phyloP scores from a whole-genome alignment of 2,888 invertebrate genomes.

The Drosophila eohydei region DNA sequence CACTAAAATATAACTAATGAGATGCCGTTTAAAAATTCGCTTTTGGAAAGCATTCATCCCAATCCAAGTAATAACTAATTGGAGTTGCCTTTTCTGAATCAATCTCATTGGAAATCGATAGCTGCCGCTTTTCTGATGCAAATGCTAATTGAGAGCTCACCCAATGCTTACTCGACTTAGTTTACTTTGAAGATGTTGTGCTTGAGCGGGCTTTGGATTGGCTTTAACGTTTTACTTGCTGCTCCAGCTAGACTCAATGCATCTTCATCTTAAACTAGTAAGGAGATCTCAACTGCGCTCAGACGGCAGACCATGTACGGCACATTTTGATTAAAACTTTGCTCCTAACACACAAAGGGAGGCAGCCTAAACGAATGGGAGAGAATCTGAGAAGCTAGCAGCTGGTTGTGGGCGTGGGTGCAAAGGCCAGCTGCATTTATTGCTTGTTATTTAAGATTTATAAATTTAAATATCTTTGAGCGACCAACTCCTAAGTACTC shows the following conservation, averaged over 20 bases:
- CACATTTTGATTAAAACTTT: constrained; percentile 75
- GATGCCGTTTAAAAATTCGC: too few species aligned
- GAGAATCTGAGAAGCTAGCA: background rate
- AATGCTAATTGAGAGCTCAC: constrained; percentile 2
- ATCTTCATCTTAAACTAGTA: constrained; percentile 11
- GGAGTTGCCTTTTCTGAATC: background rate
- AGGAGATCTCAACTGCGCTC: constrained; percentile 53
- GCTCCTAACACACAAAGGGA: constrained; percentile 7
- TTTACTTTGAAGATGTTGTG: constrained; percentile 46
- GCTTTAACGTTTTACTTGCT: constrained; percentile 1
- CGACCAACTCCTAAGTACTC: constrained; percentile 73
- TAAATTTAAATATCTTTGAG: constrained; percentile 76
- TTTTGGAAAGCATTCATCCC: too few species aligned
- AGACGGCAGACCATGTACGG: constrained; percentile 46
- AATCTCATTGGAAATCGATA: constrained; percentile 1
- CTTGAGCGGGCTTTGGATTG: constrained; percentile 44
- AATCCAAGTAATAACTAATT: background rate
- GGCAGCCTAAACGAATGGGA: too few species aligned
- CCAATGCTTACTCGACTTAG: constrained; percentile 21
- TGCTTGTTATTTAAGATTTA: constrained; percentile 79
- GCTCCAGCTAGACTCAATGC: background rate
- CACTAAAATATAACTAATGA: too few species aligned
- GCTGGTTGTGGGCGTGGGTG: constrained; percentile 2
- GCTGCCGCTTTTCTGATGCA: background rate
- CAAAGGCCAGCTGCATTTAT: constrained; percentile 63